Evolutionary conservation across 2,888 invertebrate genomes (phyloP).

Genomic region (Thumatha senex): DNA sequence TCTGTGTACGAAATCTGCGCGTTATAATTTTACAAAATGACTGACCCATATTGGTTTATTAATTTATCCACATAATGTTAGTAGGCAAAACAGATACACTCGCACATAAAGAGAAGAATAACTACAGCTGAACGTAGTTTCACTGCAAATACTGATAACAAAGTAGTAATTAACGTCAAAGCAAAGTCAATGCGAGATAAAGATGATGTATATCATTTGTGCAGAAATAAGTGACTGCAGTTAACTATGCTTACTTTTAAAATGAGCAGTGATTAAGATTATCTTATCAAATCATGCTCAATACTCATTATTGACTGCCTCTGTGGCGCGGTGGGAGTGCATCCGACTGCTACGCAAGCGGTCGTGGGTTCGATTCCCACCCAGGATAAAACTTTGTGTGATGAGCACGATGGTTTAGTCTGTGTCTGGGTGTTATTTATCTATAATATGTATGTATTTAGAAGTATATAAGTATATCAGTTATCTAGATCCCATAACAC

Average conservation of each 20-base stretch:
- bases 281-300: background rate
- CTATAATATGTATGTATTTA: too few species aligned
- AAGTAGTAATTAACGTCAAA: constrained; percentile 19
- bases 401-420: too few species aligned
- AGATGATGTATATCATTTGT: constrained; percentile 17
- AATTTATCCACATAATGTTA: background rate
- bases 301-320: too few species aligned
- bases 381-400: too few species aligned
- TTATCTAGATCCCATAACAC: too few species aligned
- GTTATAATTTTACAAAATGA: constrained; percentile 51
- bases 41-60: constrained; percentile 47
- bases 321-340: too few species aligned
- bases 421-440: too few species aligned
- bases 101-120: constrained; percentile 18
- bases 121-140: constrained; percentile 21
- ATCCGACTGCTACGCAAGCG: too few species aligned
- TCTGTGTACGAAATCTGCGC: constrained; percentile 56
- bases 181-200: constrained; percentile 31
- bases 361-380: too few species aligned
- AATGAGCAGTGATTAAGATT: background rate
- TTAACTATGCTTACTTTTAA: background rate
- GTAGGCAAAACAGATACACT: constrained; percentile 12
- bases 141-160: constrained; percentile 32
- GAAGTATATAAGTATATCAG: too few species aligned
- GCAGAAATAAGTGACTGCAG: background rate